A percentile compares a stretch with the other conserved stretches of the same genome.
phyloP scores from a whole-genome alignment of 2,888 invertebrate species.

The Drosophila koepferae region DNA sequence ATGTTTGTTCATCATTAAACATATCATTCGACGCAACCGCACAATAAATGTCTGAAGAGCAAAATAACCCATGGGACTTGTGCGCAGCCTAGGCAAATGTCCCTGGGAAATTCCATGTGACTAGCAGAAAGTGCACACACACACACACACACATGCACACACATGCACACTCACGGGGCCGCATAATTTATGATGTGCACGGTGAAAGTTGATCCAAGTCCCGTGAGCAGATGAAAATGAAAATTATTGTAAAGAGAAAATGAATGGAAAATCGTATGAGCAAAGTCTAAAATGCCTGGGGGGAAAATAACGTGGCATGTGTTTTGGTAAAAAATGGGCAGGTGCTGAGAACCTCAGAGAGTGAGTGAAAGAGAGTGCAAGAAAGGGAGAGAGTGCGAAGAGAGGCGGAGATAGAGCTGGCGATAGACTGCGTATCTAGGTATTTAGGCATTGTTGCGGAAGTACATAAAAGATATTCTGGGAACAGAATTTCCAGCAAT shows the following conservation, averaged over 20 bases:
- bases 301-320: constrained; percentile 39
- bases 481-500: constrained; percentile 23
- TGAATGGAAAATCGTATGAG: constrained; percentile 21
- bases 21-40: constrained; percentile 68
- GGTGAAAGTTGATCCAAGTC: constrained; percentile 78
- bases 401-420: neutral
- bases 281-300: neutral
- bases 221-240: constrained; percentile 66
- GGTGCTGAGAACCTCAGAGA: constrained; percentile 25
- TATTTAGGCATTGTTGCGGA: constrained; percentile 30
- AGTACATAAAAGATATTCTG: constrained; percentile 25
- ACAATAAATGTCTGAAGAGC: constrained; percentile 71
- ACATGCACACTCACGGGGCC: constrained; percentile 6
- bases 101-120: constrained; percentile 61
- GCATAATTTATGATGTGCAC: constrained; percentile 75
- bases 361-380: neutral
- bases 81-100: constrained; percentile 21
- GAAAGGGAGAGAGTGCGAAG: neutral
- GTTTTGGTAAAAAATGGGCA: constrained; percentile 54
- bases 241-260: constrained; percentile 21
- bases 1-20: constrained; percentile 61
- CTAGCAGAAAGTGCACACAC: constrained; percentile 27
- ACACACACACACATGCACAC: neutral
- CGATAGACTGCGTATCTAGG: neutral
- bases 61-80: constrained; percentile 45